These are phyloP conservation scores for Melospiza melodia DNA, from an alignment of 2,113 vertebrate genomes.

Conservation along the genomic window DNA sequence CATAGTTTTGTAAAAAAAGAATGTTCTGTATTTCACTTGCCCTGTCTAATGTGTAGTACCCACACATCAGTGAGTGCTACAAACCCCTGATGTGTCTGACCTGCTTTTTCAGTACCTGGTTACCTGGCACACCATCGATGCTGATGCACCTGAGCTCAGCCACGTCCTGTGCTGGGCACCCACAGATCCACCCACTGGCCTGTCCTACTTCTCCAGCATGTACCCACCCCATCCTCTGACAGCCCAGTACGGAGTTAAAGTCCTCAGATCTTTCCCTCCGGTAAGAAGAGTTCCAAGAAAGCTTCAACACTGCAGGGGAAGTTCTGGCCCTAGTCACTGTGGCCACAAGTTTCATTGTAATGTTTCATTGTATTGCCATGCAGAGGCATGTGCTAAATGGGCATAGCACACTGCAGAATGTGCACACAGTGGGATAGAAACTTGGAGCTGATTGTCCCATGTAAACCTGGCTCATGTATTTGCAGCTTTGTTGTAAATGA, in stretches of 20 bases:
- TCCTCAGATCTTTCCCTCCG: slow-evolving; percentile 93
- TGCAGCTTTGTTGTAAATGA: neutral
- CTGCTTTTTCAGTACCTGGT: slow-evolving; percentile 86
- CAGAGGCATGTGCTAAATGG: neutral
- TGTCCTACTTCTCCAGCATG: slow-evolving; percentile 98
- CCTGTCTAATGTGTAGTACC: neutral
- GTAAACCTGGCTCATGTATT: neutral
- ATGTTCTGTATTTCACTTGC: neutral
- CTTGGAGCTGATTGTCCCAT: neutral
- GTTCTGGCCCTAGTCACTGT: neutral
- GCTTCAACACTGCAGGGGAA: neutral
- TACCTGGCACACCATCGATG: slow-evolving; percentile 97
- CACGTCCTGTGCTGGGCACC: slow-evolving; percentile 94
- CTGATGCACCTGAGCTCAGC: slow-evolving; percentile 94
- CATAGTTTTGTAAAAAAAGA: neutral
- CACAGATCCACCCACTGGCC: slow-evolving; percentile 92
- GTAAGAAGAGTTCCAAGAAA: slow-evolving; percentile 64
- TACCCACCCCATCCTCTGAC: slow-evolving; percentile 96
- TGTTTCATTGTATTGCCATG: neutral
- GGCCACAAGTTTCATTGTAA: neutral
- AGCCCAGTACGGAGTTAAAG: slow-evolving; percentile 95
- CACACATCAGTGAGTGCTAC: neutral
- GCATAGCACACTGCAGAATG: neutral
- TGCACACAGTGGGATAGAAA: neutral
- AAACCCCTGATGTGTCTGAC: neutral